Base-by-base conservation (phyloP, 2,113 vertebrate species). In the Etheostoma cragini region DNA sequence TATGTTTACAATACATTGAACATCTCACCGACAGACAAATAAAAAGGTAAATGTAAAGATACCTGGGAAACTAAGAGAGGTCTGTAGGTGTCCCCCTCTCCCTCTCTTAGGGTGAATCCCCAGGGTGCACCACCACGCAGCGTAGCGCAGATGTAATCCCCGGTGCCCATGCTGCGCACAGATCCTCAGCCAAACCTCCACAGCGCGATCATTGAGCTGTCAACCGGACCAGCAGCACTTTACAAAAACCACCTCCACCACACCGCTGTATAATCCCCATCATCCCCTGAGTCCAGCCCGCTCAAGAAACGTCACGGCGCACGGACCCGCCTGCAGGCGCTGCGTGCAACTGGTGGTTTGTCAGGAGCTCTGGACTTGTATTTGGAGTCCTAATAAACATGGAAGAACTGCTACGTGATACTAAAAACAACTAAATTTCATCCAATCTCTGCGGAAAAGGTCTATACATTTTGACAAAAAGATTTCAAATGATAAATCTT, bases 41-140 rank as follows among this genome's bases (percentile, higher is more conserved):
- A 52, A 3, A 38, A 6, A 62, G 35, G 35, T 19, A 63, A 13
- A 22, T 22, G 47, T 2, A 50, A n/a, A 77, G 61, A 72, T 97
- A 99, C 98, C 98, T 98, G 96, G 30, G 96, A 95, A 21, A 98
- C 95, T 47, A 97, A 94, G 35, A 98, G 79, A 58, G 96, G 95
- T 89, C 93, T 95, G 75, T 96, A 93, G 81, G 95, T 93, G 80
- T 97, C 97, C 84, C 82, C 88, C 45, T 95, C 95, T 92, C 94
- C 97, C 85, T 97, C 96, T 80, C 94, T 90, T 89, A 99, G 70
- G 65, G 93, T 93, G 94, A 99, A 99, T 47, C 98, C 98, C 98
- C 98, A 99, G 69, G 97, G 98, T 1, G 96, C 96, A 68, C 96
- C 96, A 82, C 97, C 98, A 3, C 92, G 96, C 95, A 99, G 96